These are phyloP conservation scores for Parthenolecanium corni DNA, from an alignment of 2,888 invertebrate species.

Conservation along the genomic window DNA sequence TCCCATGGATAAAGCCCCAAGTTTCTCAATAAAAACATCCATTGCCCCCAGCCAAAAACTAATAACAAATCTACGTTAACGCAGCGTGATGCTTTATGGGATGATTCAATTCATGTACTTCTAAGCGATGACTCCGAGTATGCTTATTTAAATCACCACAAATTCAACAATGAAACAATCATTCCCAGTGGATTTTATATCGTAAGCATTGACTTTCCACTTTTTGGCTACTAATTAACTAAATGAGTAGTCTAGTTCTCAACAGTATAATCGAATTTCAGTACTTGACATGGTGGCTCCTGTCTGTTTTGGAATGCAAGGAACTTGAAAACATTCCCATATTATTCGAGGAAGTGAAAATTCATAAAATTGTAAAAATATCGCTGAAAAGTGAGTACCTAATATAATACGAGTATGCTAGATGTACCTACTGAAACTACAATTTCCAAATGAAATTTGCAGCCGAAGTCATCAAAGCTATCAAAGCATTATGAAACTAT, in stretches of 20 bases:
- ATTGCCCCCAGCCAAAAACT: not conserved
- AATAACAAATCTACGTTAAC: not conserved
- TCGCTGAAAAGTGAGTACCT: not conserved
- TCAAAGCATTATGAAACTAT: too few relatives aligned
- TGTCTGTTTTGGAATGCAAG: not conserved
- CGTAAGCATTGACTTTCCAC: slow-evolving; percentile 3
- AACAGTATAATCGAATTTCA: not conserved
- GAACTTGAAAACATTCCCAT: not conserved
- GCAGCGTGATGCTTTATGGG: not conserved
- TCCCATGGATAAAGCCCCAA: too few relatives aligned
- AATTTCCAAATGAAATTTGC: too few relatives aligned
- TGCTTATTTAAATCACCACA: slow-evolving; percentile 8
- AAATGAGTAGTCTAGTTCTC: too few relatives aligned
- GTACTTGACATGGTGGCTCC: slow-evolving; percentile 9
- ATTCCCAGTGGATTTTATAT: slow-evolving; percentile 13
- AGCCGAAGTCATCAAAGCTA: too few relatives aligned
- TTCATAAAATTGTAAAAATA: not conserved
- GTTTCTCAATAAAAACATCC: too few relatives aligned
- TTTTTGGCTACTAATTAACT: too few relatives aligned
- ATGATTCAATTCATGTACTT: not conserved
- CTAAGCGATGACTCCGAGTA: slow-evolving; percentile 11
- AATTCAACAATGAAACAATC: slow-evolving; percentile 4
- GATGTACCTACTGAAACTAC: too few relatives aligned
- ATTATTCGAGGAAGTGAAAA: not conserved
- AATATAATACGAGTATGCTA: not conserved